Evolutionary conservation across 2,113 vertebrate genomes (phyloP).

Genomic region (Coturnix japonica): DNA sequence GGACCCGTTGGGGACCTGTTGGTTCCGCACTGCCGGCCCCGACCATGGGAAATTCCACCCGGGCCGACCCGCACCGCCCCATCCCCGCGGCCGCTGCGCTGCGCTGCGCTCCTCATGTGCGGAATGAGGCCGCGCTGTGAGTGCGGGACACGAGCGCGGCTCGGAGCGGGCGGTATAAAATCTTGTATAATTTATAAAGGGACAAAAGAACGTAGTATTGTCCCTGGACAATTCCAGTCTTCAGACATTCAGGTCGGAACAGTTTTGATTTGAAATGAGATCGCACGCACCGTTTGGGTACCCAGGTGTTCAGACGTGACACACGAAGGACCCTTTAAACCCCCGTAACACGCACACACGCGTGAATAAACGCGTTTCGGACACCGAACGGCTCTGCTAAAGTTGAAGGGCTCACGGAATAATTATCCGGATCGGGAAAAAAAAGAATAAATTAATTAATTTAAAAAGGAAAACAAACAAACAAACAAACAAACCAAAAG

Average conservation of each 20-base stretch:
- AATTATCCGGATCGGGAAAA: conserved; percentile 17
- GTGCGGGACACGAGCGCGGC: too few relatives aligned
- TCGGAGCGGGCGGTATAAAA: conserved; percentile 1
- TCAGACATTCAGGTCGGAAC: conserved; percentile 51
- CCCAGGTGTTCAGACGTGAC: conserved; percentile 21
- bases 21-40: too few relatives aligned
- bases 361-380: conserved; percentile 50
- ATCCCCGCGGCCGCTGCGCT: background rate
- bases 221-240: conserved; percentile 57
- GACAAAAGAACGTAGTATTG: conserved; percentile 70
- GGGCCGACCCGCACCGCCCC: too few relatives aligned
- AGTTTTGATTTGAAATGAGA: conserved; percentile 48
- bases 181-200: conserved; percentile 72
- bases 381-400: conserved; percentile 27
- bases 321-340: conserved; percentile 45
- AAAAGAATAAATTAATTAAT: background rate
- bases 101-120: background rate
- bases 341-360: conserved; percentile 38
- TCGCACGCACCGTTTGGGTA: background rate
- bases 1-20: background rate
- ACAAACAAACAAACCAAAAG: background rate
- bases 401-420: conserved; percentile 51
- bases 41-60: too few relatives aligned
- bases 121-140: background rate
- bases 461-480: background rate